Base-by-base conservation (phyloP, 64 coral and sea anemone species). In the Pocillopora verrucosa region DNA sequence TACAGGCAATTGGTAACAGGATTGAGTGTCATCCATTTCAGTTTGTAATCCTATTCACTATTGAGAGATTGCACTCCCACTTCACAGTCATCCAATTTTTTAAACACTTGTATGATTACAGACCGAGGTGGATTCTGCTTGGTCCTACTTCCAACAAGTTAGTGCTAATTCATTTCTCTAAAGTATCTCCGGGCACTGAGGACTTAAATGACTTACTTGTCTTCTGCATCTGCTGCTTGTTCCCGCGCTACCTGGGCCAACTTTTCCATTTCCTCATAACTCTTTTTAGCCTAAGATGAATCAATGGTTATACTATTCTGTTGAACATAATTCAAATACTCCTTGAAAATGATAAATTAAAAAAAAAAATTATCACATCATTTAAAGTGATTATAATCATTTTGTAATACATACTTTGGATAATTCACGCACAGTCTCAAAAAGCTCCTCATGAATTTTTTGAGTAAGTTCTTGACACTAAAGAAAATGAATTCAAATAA, bases 201-300 rank as follows among this genome's bases (percentile, higher is more conserved):
- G 10, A 11, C 22, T 70, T 35, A n/a, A 30, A 30, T 30, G 22
- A 89, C 95, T 76, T 94, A 97, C 95, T 97, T 97, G 70, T 97
- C 95, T 62, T 97, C 95, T 64, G 95, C 95, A 77, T 97, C 95
- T 34, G 95, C 95, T 10, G 95, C 95, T 80, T 97, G 95, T 72
- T 97, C 95, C 15, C 95, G 63, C 17, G 95, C 95, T 11, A 90
- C 95, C 72, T 93, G 91, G 1, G 92, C 84, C 72, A 93, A 74
- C 79, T 97, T 97, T 86, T 97, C 95, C 60, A 89, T 69, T 69
- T 91, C 95, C 37, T 94, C 90, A 36, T 97, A 97, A 16, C 72
- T 77, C 34, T 97, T 97, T 72, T 97, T 97, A 9, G 95, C 87
- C 95, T 97, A 59, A 9, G 82, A 30, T 57, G 41, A 51, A 51